phyloP scores from a whole-genome alignment of 1,140 invertebrate genomes.

The Polypedilum vanderplanki region DNA sequence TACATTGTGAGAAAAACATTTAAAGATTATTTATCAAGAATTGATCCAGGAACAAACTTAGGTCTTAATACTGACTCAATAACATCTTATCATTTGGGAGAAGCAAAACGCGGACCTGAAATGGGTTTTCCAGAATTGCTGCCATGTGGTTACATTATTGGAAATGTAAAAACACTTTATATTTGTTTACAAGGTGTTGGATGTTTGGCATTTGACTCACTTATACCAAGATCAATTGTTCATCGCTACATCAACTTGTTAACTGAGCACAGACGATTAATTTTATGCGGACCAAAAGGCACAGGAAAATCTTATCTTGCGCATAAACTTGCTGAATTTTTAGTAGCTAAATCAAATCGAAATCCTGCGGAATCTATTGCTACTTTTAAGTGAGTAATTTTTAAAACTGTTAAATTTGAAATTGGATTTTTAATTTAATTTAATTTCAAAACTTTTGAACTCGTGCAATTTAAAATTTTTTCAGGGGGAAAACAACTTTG shows the following conservation, averaged over 20 bases:
- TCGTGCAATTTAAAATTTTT: too few relatives aligned
- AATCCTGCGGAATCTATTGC: constrained; percentile 72
- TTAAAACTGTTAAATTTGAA: too few relatives aligned
- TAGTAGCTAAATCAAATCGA: constrained; percentile 60
- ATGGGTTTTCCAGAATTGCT: constrained; percentile 76
- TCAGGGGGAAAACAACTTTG: too few relatives aligned
- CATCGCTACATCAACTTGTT: constrained; percentile 85
- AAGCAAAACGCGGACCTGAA: constrained; percentile 66
- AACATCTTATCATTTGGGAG: constrained; percentile 85
- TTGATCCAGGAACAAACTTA: constrained; percentile 87
- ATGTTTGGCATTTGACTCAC: constrained; percentile 87
- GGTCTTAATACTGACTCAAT: constrained; percentile 85
- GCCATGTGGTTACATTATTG: constrained; percentile 88
- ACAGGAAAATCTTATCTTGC: constrained; percentile 96
- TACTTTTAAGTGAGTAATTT: constrained; percentile 68
- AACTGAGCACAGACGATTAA: constrained; percentile 85
- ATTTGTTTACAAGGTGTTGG: constrained; percentile 84
- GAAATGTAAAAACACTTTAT: constrained; percentile 71
- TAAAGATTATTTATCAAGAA: constrained; percentile 87
- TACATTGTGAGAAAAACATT: constrained; percentile 83
- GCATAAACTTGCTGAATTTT: constrained; percentile 87
- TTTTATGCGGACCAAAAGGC: constrained; percentile 92
- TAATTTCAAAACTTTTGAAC: too few relatives aligned
- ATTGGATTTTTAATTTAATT: too few relatives aligned
- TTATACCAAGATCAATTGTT: constrained; percentile 93